phyloP scores from a whole-genome alignment of 1,140 invertebrate genomes.

The Lordiphosa collinella region DNA sequence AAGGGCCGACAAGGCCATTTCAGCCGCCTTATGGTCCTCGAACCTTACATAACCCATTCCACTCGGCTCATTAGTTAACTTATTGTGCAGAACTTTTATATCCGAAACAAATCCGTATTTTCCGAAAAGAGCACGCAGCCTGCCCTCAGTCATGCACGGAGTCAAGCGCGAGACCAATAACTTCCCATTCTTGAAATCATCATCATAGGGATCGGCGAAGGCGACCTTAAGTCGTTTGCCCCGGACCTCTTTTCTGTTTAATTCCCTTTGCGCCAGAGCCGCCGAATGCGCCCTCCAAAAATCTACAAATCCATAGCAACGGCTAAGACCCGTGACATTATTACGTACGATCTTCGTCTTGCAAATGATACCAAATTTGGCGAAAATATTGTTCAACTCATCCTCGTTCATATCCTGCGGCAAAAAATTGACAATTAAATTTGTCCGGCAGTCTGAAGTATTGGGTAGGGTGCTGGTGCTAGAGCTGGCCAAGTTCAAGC shows the following conservation, averaged over 20 bases:
- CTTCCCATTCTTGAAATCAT: not conserved
- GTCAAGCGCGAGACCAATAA: constrained; percentile 23
- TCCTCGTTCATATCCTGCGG: constrained; percentile 16
- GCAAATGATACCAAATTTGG: not conserved
- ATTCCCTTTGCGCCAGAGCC: not conserved
- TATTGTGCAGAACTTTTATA: constrained; percentile 10
- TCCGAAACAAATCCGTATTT: constrained; percentile 13
- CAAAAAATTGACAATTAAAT: constrained; percentile 35
- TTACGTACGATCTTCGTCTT: too few species aligned
- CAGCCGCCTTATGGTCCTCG: not conserved
- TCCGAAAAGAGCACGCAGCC: constrained; percentile 1
- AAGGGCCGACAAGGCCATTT: constrained; percentile 1
- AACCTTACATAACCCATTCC: constrained; percentile 33
- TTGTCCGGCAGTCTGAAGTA: too few species aligned
- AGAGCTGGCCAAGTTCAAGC: too few species aligned
- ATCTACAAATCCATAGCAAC: constrained; percentile 30
- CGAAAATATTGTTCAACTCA: too few species aligned
- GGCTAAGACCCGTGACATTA: not conserved
- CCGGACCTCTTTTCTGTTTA: constrained; percentile 10
- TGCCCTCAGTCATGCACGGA: not conserved
- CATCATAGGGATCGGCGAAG: constrained; percentile 7
- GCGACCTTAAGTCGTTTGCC: constrained; percentile 27
- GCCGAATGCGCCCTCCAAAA: not conserved
- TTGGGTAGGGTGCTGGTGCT: too few species aligned
- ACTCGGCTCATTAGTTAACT: not conserved